Evolutionary conservation across 1,140 invertebrate genomes (phyloP).

Genomic region (Ceratosolen fusciceps): DNA sequence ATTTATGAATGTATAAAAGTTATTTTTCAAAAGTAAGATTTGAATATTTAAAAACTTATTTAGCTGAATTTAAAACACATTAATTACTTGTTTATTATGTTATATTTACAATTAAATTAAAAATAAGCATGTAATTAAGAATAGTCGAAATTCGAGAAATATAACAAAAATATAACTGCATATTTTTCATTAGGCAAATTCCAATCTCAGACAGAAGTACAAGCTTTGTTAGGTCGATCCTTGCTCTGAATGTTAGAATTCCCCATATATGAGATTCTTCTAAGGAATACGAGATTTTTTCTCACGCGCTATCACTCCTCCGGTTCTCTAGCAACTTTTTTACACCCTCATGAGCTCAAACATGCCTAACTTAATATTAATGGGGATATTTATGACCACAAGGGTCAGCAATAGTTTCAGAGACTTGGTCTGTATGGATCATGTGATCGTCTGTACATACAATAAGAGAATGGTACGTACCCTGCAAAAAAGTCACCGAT

Average conservation of each 20-base stretch:
- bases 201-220: slow-evolving; percentile 53
- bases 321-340: slow-evolving; percentile 49
- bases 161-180: slow-evolving; percentile 48
- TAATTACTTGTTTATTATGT: too few relatives aligned
- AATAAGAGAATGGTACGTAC: slow-evolving; percentile 33
- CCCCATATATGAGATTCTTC: slow-evolving; percentile 62
- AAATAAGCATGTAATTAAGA: neutral
- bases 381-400: slow-evolving; percentile 70
- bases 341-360: slow-evolving; percentile 60
- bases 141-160: neutral
- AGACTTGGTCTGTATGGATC: slow-evolving; percentile 18
- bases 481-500: slow-evolving; percentile 62
- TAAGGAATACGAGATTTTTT: slow-evolving; percentile 70
- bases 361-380: slow-evolving; percentile 71
- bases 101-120: too few relatives aligned
- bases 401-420: slow-evolving; percentile 64
- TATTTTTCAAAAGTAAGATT: too few relatives aligned
- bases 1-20: too few relatives aligned
- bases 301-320: slow-evolving; percentile 49
- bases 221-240: neutral
- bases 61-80: too few relatives aligned
- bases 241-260: slow-evolving; percentile 29
- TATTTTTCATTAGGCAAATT: slow-evolving; percentile 56
- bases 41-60: too few relatives aligned
- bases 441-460: slow-evolving; percentile 41